These are phyloP conservation scores for Acanthococcus lagerstroemiae DNA, from an alignment of 2,888 invertebrate species.

Conservation along the genomic window DNA sequence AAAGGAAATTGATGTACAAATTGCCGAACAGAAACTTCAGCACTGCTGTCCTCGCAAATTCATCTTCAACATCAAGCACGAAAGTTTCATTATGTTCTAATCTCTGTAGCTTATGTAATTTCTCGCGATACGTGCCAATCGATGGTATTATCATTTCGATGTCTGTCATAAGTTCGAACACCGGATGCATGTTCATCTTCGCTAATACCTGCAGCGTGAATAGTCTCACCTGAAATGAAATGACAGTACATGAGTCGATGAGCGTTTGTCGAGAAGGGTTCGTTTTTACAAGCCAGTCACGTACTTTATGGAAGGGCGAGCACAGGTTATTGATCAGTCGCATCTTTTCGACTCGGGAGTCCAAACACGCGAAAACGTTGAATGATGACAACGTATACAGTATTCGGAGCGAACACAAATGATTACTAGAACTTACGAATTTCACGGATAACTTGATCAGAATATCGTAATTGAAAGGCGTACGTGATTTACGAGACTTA, in stretches of 20 bases:
- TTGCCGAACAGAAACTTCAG: slow-evolving; percentile 71
- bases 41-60: slow-evolving; percentile 46
- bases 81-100: slow-evolving; percentile 45
- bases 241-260: neutral
- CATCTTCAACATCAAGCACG: slow-evolving; percentile 1
- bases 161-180: slow-evolving; percentile 58
- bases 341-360: neutral
- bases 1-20: slow-evolving; percentile 74
- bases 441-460: neutral
- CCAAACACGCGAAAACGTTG: neutral
- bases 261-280: too few species aligned
- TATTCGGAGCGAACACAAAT: slow-evolving; percentile 9
- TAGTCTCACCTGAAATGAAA: slow-evolving; percentile 51
- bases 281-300: neutral
- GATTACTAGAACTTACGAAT: slow-evolving; percentile 6
- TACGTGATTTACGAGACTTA: too few species aligned
- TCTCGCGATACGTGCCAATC: slow-evolving; percentile 69
- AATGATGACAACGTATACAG: neutral
- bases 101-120: slow-evolving; percentile 62
- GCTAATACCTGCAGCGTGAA: slow-evolving; percentile 64
- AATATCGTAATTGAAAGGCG: neutral
- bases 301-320: slow-evolving; percentile 32
- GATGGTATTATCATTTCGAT: slow-evolving; percentile 62
- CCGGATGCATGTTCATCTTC: slow-evolving; percentile 50
- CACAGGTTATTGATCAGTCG: slow-evolving; percentile 30